phyloP scores from a whole-genome alignment of 2,113 vertebrate species.

The Callospermophilus lateralis region DNA sequence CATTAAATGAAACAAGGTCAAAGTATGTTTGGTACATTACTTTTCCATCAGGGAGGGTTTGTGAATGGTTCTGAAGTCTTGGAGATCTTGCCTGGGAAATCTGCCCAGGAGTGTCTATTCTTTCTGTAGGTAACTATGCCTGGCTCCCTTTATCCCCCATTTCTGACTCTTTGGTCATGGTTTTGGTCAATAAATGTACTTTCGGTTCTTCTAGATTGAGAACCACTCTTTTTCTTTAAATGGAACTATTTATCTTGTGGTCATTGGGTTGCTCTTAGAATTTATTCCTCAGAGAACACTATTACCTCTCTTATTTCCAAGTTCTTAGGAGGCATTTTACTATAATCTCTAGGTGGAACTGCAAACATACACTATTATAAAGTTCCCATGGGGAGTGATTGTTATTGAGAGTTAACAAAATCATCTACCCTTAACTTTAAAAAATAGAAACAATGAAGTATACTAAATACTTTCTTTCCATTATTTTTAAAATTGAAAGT shows the following conservation, averaged over 20 bases:
- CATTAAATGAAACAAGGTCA: background rate
- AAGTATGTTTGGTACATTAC: background rate
- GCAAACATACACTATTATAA: background rate
- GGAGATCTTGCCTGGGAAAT: background rate
- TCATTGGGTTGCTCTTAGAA: conserved; percentile 40
- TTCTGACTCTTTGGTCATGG: background rate
- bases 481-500: conserved; percentile 51
- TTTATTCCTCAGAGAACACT: background rate
- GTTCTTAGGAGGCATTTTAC: conserved; percentile 51
- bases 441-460: conserved; percentile 21
- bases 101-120: background rate
- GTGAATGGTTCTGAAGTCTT: background rate
- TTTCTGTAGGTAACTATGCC: background rate
- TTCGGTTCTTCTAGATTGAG: background rate
- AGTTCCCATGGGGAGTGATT: background rate
- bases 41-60: background rate
- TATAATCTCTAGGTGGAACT: background rate
- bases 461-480: conserved; percentile 3
- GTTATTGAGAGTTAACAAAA: conserved; percentile 48
- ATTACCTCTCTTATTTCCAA: conserved; percentile 32
- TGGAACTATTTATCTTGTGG: background rate
- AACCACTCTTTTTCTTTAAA: conserved; percentile 25
- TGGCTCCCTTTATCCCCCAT: rapidly evolving
- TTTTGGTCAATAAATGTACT: conserved; percentile 6
- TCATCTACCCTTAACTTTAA: conserved; percentile 37